Base-by-base conservation (phyloP, 1,140 invertebrate genomes). In the Elymnias hypermnestra region DNA sequence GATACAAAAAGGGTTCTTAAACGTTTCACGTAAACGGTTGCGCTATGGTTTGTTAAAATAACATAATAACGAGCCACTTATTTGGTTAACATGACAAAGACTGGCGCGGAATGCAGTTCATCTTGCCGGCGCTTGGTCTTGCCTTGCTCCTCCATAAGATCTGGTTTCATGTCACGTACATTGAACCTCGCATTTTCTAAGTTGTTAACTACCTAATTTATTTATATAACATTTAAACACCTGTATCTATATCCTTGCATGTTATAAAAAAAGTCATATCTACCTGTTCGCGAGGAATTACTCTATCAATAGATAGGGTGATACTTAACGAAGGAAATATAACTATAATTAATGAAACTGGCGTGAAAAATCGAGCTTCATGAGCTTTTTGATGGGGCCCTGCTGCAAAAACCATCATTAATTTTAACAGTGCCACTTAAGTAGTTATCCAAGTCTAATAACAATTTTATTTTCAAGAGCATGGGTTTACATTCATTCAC, bases 81-180 rank as follows among this genome's bases (percentile, higher is more conserved):
- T 71, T 76, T 76, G 67, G 64, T 78, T 81, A 72, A 69, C 74
- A 78, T 75, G 64, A 82, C 74, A 82, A 72, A 71, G 59, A 53
- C 46, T 48, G 49, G 48, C 36, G 22, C 38, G 72, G 73, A 77
- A 77, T 77, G 72, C 50, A 48, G 45, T 48, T 40, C 45, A 48
- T 44, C 45, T 48, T 28, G 45, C 45, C 45, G 45, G 37, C 45
- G 45, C 36, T 33, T 40, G 22, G 19, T 15, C 10, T 3, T 10
- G 10, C 3, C 23, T 26, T 26, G 26, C 26, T 29, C 26, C 56
- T 63, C 59, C 63, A 68, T 66, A 59, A 63, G 70, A 67, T 68
- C 60, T 72, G 68, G 68, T 74, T 56, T 60, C 66, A 53, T 46
- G 48, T 61, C 63, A 65, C 62, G 72, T 68, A 58, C 53, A 28